phyloP scores from a whole-genome alignment of 2,888 invertebrate species.

The Brassicogethes aeneus region DNA sequence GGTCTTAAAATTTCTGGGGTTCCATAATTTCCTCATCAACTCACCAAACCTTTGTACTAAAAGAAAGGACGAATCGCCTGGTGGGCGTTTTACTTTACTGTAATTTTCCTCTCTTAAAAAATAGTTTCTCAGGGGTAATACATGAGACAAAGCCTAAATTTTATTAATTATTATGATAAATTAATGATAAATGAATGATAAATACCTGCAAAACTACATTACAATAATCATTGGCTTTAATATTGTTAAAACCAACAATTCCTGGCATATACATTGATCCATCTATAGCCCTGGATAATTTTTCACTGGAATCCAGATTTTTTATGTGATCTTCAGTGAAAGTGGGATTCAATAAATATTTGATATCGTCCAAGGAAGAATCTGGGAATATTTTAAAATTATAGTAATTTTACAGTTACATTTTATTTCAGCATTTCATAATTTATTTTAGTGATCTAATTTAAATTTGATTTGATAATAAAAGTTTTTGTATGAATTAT shows the following conservation, averaged over 20 bases:
- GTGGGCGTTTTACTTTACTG: constrained; percentile 77
- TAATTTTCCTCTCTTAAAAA: constrained; percentile 94
- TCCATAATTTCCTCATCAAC: constrained; percentile 95
- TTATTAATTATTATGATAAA: background rate
- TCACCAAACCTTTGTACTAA: constrained; percentile 92
- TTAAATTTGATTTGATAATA: too few species aligned
- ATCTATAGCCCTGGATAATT: constrained; percentile 90
- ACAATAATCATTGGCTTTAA: constrained; percentile 99
- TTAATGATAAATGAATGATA: too few species aligned
- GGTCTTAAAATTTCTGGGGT: constrained; percentile 96
- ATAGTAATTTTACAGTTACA: too few species aligned
- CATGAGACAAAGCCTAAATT: constrained; percentile 84
- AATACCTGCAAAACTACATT: constrained; percentile 92
- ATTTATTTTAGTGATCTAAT: too few species aligned
- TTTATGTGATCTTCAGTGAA: constrained; percentile 77
- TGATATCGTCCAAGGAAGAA: constrained; percentile 95
- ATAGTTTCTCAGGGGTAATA: constrained; percentile 88
- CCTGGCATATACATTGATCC: constrained; percentile 95
- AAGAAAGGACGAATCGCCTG: constrained; percentile 89
- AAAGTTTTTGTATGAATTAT: too few species aligned
- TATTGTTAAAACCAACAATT: constrained; percentile 97
- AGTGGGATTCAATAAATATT: constrained; percentile 96
- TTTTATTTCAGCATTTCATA: too few species aligned
- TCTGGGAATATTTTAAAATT: constrained; percentile 48
- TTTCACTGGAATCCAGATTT: constrained; percentile 71